A percentile compares a stretch with the other conserved stretches of the same genome.
phyloP scores from a whole-genome alignment of 1,140 invertebrate genomes.

The Venturia canescens region DNA sequence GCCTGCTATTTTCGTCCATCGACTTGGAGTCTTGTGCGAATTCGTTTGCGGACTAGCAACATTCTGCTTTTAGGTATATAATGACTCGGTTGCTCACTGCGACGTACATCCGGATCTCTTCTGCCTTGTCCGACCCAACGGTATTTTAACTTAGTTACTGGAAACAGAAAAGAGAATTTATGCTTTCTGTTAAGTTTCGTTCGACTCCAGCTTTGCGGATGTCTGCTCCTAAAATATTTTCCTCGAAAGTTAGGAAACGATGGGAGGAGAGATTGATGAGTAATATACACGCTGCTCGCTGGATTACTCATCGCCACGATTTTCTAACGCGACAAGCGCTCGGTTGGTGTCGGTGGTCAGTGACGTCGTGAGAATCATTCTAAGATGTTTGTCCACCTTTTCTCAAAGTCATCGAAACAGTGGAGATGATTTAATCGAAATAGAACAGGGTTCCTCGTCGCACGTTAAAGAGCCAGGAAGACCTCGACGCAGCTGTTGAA shows the following conservation, averaged over 20 bases:
- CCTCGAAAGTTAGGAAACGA: neutral
- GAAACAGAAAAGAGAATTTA: neutral
- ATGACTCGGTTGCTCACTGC: slow-evolving; percentile 14
- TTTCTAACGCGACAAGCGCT: neutral
- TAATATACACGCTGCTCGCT: neutral
- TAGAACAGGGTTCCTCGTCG: neutral
- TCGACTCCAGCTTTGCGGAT: neutral
- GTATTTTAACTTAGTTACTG: slow-evolving; percentile 24
- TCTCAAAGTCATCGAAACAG: neutral
- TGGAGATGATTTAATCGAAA: neutral
- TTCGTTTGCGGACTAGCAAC: slow-evolving; percentile 46
- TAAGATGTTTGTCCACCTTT: neutral
- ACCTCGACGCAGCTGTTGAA: slow-evolving; percentile 4
- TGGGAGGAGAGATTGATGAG: neutral
- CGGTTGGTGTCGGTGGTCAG: neutral
- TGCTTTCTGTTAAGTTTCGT: neutral
- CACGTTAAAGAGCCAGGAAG: neutral
- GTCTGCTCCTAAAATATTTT: neutral
- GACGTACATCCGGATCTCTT: slow-evolving; percentile 33
- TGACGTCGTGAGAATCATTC: neutral
- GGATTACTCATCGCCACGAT: neutral
- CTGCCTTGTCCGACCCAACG: slow-evolving; percentile 42
- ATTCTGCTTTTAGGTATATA: slow-evolving; percentile 50
- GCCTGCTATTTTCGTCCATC: slow-evolving; percentile 27
- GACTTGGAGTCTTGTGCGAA: slow-evolving; percentile 30